These are phyloP conservation scores for Malachius bipustulatus DNA, from an alignment of 2,888 invertebrate genomes.

Conservation along the genomic window DNA sequence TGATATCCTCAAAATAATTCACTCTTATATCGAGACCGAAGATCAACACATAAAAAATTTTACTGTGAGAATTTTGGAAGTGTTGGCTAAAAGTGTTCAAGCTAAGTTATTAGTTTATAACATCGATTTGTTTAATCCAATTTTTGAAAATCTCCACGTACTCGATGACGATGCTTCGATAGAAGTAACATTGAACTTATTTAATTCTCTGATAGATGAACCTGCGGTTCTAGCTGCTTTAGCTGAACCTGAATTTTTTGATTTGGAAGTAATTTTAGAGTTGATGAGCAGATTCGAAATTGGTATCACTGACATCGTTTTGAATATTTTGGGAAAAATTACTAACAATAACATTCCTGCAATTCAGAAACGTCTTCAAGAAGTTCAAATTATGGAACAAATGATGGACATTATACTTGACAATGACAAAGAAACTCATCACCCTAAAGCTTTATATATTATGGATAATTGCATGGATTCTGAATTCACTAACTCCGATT, in stretches of 20 bases:
- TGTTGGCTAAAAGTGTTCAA: constrained; percentile 21
- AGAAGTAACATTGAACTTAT: constrained; percentile 20
- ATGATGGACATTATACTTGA: constrained; percentile 24
- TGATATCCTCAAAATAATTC: constrained; percentile 22
- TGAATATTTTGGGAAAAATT: constrained; percentile 22
- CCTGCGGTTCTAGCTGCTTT: constrained; percentile 21
- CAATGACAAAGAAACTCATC: constrained; percentile 14
- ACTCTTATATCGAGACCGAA: constrained; percentile 22
- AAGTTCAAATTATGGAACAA: constrained; percentile 22
- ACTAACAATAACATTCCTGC: constrained; percentile 22
- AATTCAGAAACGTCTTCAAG: constrained; percentile 21
- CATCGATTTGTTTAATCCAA: constrained; percentile 22
- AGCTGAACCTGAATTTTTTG: constrained; percentile 21
- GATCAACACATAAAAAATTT: constrained; percentile 24
- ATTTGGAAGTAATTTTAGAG: constrained; percentile 17
- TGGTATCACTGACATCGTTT: constrained; percentile 18
- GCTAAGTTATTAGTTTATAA: constrained; percentile 22
- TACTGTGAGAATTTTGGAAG: constrained; percentile 22
- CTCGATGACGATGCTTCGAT: constrained; percentile 20
- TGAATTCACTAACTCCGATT: constrained; percentile 24
- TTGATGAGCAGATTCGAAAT: constrained; percentile 16
- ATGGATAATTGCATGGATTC: constrained; percentile 25
- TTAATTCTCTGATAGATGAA: constrained; percentile 22
- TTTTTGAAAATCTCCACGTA: constrained; percentile 22
- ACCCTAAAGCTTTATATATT: constrained; percentile 21